phyloP scores from a whole-genome alignment of 2,113 vertebrate species.

The Brachyhypopomus gauderio region DNA sequence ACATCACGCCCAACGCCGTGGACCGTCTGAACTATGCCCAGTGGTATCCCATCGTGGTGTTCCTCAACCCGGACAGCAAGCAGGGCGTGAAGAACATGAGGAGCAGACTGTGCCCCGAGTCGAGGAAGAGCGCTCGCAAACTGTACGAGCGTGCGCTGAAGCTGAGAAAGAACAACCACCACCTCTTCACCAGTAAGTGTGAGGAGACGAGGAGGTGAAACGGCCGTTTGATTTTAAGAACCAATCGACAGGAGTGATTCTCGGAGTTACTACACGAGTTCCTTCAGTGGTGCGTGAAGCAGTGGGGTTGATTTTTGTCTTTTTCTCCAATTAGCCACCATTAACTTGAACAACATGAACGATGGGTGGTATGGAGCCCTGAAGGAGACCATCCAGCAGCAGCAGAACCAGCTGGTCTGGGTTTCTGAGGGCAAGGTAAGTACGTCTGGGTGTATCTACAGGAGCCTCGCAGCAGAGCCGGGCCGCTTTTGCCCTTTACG shows the following conservation, averaged over 20 bases:
- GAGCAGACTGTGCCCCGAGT: constrained; percentile 91
- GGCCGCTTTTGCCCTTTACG: background rate
- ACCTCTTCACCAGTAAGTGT: constrained; percentile 96
- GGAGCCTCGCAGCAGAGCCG: background rate
- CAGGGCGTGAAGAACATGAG: constrained; percentile 98
- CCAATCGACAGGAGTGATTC: background rate
- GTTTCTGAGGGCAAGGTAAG: constrained; percentile 98
- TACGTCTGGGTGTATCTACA: background rate
- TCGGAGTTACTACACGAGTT: background rate
- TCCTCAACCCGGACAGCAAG: constrained; percentile 97
- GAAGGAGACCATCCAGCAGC: constrained; percentile 94
- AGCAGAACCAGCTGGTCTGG: constrained; percentile 98
- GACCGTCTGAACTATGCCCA: constrained; percentile 98
- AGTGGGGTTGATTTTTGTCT: constrained; percentile 3
- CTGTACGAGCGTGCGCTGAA: constrained; percentile 96
- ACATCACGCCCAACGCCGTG: constrained; percentile 98
- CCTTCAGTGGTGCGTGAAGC: background rate
- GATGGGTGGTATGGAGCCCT: constrained; percentile 97
- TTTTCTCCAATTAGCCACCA: constrained; percentile 83
- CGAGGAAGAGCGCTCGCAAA: constrained; percentile 95
- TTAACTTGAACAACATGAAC: constrained; percentile 99
- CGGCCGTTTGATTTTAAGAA: background rate
- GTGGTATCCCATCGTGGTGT: constrained; percentile 99
- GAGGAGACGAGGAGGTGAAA: background rate
- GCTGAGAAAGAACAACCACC: constrained; percentile 97